phyloP scores from a whole-genome alignment of 1,140 invertebrate genomes.

The Saccostrea glomerata region DNA sequence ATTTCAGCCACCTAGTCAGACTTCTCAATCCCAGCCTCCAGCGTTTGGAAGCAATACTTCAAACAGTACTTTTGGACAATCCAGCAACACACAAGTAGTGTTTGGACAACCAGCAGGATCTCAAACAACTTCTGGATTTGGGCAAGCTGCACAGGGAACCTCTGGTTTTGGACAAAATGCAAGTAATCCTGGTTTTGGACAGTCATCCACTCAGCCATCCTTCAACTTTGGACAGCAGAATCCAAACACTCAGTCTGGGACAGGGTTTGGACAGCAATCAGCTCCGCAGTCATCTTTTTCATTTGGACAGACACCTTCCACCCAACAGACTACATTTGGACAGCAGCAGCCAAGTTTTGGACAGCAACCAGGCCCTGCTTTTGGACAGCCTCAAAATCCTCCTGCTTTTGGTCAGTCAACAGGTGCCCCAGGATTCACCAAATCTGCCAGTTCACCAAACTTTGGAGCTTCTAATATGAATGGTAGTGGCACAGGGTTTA shows the following conservation, averaged over 20 bases:
- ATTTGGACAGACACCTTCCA: constrained; percentile 6
- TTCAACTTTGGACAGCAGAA: constrained; percentile 23
- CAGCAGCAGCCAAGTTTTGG: neutral
- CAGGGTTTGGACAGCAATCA: constrained; percentile 1
- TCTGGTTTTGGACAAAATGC: constrained; percentile 6
- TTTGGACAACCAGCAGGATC: constrained; percentile 6
- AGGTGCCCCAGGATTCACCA: neutral
- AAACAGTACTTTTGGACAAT: neutral
- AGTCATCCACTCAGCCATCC: neutral
- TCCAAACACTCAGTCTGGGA: neutral
- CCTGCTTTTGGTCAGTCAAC: constrained; percentile 12
- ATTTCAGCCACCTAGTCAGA: constrained; percentile 1
- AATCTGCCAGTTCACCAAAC: neutral
- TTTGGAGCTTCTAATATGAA: neutral
- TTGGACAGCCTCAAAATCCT: neutral
- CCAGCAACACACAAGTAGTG: neutral
- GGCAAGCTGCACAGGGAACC: neutral
- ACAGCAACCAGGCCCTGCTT: neutral
- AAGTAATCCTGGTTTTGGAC: neutral
- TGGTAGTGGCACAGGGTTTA: neutral
- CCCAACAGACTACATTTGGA: neutral
- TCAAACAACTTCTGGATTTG: constrained; percentile 16
- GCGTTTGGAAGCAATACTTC: neutral
- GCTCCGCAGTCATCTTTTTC: constrained; percentile 2
- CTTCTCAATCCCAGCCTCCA: neutral